phyloP scores from a whole-genome alignment of 2,888 invertebrate genomes.

The Boloria selene region DNA sequence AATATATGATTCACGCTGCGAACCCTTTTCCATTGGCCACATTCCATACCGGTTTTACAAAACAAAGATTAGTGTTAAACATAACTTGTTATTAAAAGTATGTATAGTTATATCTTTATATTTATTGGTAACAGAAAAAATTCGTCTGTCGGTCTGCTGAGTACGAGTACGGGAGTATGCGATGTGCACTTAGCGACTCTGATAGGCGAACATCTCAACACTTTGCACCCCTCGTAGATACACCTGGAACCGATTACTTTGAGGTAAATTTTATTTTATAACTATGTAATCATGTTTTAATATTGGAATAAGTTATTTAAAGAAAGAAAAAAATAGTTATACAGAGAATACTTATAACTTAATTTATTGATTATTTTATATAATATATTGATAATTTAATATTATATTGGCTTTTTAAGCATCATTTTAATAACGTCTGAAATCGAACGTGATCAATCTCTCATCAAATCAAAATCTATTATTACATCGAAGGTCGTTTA shows the following conservation, averaged over 20 bases:
- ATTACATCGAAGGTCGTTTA: no score
- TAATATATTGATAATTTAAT: no score
- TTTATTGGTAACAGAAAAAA: conserved; percentile 84
- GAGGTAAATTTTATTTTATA: conserved; percentile 57
- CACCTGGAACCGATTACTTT: conserved; percentile 83
- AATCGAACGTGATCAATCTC: no score
- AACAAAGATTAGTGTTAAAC: conserved; percentile 3
- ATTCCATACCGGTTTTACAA: background rate
- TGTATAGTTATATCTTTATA: conserved; percentile 1
- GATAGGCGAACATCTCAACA: conserved; percentile 94
- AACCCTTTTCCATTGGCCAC: conserved; percentile 14
- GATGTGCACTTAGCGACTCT: conserved; percentile 94
- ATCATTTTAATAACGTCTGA: no score
- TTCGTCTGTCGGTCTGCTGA: conserved; percentile 96
- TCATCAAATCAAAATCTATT: no score
- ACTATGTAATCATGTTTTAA: background rate
- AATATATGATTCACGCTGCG: conserved; percentile 14
- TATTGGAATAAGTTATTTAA: background rate
- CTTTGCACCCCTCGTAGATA: conserved; percentile 94
- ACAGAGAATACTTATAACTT: no score
- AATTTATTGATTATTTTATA: no score
- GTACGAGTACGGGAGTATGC: conserved; percentile 95
- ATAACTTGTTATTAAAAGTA: background rate
- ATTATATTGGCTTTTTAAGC: no score
- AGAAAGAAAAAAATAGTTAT: no score